Evolutionary conservation across 2,113 vertebrate species (phyloP), one percentile per base, ranked within the genome.

Genomic region (Toxotes jaculatrix): DNA sequence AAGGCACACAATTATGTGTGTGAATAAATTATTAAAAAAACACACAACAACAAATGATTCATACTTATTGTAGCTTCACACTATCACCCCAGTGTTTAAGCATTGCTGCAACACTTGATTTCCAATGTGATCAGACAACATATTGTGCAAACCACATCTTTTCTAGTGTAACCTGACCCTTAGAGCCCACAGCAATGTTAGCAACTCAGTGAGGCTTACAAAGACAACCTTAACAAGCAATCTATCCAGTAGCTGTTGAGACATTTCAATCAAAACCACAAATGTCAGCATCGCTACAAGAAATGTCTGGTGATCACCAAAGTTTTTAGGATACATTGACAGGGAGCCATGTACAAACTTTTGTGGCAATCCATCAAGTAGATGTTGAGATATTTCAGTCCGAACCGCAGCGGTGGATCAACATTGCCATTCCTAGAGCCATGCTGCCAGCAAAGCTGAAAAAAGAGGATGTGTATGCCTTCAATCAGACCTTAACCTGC

Each of bases 401-500:
- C 13, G 55, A 12, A 57, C 12, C 27, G 3, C 10, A 31, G 55
- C 5, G 1, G 2, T 49, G 55, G 42, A 51, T 51, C 0, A 1
- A 32, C 27, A 66, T 23, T 40, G 17, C 3, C 21, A 0, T 64
- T 31, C 27, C 16, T 13, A 7, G 0, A 23, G 2, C 19, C 7
- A 13, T 63, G 21, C 68, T 7, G 40, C 31, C 40, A 47, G 36
- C n/a, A 32, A 45, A 17, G 64, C 53, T 32, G 27, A 34, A 23
- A 9, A 36, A 73, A 74, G n/a, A 64, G 6, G 21, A 60, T 51
- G 56, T n/a, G 27, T 56, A 42, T 60, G 40, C 6, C 19, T 21
- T 68, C 64, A 61, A 65, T 76, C 40, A 61, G 23, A 49, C 11
- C 8, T 16, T 70, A 79, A 80, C 47, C 49, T 27, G 56, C 34